Conservation (phyloP, 37 sponge, comb jelly and placozoan genomes). For the Cliona cf. orientalis region DNA sequence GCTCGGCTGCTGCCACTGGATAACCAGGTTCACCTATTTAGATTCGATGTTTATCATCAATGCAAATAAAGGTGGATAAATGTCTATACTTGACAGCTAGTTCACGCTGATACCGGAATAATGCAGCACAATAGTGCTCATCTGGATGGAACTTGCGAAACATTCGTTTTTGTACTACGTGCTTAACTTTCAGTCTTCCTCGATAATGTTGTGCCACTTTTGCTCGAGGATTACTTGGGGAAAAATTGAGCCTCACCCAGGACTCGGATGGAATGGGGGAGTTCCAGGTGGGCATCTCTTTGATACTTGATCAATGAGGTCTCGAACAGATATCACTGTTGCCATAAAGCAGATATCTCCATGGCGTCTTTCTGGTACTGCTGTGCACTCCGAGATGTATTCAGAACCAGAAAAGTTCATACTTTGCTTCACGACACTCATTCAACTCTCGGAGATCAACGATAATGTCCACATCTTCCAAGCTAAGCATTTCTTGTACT, state of each 20-base stretch:
- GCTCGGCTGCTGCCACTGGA: conserved; percentile 57
- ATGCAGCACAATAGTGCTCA: conserved; percentile 44
- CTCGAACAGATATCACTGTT: conserved; percentile 48
- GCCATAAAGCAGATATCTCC: conserved; percentile 40
- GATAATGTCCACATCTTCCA: conserved; percentile 30
- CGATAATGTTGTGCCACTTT: conserved; percentile 28
- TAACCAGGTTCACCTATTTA: conserved; percentile 60
- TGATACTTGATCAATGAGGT: conserved; percentile 13
- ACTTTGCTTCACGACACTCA: conserved; percentile 11
- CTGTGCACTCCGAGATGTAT: conserved; percentile 24
- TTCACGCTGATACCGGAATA: conserved; percentile 38
- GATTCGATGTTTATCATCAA: conserved; percentile 61
- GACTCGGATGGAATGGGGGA: conserved; percentile 36
- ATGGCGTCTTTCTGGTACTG: conserved; percentile 54
- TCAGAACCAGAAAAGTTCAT: conserved; percentile 27
- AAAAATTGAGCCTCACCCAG: conserved; percentile 43
- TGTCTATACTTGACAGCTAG: conserved; percentile 28
- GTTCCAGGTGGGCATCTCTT: conserved; percentile 21
- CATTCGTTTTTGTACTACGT: conserved; percentile 36
- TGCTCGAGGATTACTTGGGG: conserved; percentile 19
- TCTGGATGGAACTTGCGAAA: conserved; percentile 27
- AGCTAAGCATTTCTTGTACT: conserved; percentile 20
- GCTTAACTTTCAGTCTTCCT: conserved; percentile 41
- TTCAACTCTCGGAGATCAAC: conserved; percentile 40
- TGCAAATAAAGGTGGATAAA: conserved; percentile 9